Base-by-base conservation (phyloP, 2,888 invertebrate species). In the Pteria penguin region DNA sequence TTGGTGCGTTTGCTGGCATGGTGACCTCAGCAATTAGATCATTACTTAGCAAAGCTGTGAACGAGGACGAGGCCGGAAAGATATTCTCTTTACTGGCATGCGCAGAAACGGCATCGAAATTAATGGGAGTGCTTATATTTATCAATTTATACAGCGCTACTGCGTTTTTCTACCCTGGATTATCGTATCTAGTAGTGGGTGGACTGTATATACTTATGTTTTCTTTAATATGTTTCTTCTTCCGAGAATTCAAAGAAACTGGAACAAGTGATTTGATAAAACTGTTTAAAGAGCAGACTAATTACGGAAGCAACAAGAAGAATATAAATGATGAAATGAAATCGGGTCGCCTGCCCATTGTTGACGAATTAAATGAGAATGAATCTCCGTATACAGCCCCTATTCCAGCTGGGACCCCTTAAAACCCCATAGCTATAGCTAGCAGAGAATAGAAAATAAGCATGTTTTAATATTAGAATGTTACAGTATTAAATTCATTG, bases 41-140 rank as follows among this genome's bases (percentile, higher is more conserved):
- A 0, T 75, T 90, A 11, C 82, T 92, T 73, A 91, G 91, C 76
- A 92, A 92, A 77, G 78, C 86, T 3, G 90, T 90, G 11, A 75
- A 81, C 24, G 88, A 90, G 29, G 84, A 90, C 58, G 91, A 92
- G 74, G 81, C 90, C 14, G 91, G 92, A 0, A 91, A 91, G 76
- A 83, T 86, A 18, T 92, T 92, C 73, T 88, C 91, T 2, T 78
- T 92, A 14, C 79, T 91, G 1, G 88, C 91, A 4, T 86, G 89
- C 66, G 89, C 87, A 0, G 91, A 91, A 78, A 90, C 91, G 0
- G 80, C 88, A 1, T 87, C 91, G 1, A 90, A 88, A 72, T 81
- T 91, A 0, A 27, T 91, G 4, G 91, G 91, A 0, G 83, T 88
- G 0, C 79, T 90, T 1, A 79, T 89, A 29, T 91, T 91, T 79